Percentiles rank a stretch among this genome's conserved stretches.
These are phyloP conservation scores for Campoplex capitator DNA, from an alignment of 2,888 invertebrate species.

Conservation along the genomic window DNA sequence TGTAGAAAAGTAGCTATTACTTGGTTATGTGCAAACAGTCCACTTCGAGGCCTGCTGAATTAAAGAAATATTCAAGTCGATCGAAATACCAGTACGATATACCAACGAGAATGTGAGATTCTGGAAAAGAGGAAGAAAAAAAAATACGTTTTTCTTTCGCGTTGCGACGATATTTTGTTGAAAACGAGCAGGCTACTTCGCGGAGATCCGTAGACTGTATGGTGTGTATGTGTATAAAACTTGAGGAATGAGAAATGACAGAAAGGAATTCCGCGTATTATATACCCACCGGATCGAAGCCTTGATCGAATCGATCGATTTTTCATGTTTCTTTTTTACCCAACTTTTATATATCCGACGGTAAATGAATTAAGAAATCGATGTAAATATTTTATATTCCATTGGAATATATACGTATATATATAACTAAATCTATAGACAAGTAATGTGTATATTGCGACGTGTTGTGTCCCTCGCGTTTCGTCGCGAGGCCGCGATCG, in stretches of 20 bases:
- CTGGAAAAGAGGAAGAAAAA: background rate
- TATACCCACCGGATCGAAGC: conserved; percentile 63
- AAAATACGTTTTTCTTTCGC: conserved; percentile 12
- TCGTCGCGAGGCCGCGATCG: conserved; percentile 63
- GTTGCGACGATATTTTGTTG: conserved; percentile 1
- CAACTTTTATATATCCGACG: conserved; percentile 2
- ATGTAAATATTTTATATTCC: conserved; percentile 36
- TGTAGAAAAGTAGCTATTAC: conserved; percentile 27
- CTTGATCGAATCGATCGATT: conserved; percentile 60
- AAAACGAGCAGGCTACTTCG: conserved; percentile 28
- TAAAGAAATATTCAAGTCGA: conserved; percentile 53
- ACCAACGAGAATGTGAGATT: conserved; percentile 45
- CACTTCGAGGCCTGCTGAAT: conserved; percentile 33
- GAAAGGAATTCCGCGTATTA: conserved; percentile 54
- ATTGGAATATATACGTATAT: background rate
- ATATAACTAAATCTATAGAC: background rate
- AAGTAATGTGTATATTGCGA: conserved; percentile 25
- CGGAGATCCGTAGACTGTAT: background rate
- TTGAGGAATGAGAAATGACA: conserved; percentile 12
- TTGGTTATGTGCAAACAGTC: background rate
- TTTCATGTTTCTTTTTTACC: conserved; percentile 48
- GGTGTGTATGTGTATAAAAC: background rate
- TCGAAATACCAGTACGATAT: conserved; percentile 33
- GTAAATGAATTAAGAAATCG: conserved; percentile 68
- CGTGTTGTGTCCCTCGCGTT: conserved; percentile 43